Conservation (phyloP, 2,797 vertebrate species). For the Percopsis omiscomaycus region DNA sequence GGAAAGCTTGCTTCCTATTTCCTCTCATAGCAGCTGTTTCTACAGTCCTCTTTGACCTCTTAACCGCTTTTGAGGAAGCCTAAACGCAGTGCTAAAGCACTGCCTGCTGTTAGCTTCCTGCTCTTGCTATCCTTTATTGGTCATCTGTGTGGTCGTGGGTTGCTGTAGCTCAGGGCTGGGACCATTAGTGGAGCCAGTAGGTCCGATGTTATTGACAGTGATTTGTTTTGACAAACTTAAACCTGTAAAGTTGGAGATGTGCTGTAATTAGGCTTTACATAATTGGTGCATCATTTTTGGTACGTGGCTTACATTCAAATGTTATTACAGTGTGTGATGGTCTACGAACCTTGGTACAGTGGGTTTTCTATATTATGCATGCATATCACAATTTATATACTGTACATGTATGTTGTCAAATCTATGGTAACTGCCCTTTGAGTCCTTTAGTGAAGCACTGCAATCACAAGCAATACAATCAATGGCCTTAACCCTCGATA, state of each 20-base stretch:
- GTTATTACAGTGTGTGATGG: not conserved
- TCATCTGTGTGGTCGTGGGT: slow-evolving; percentile 16
- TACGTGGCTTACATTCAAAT: not conserved
- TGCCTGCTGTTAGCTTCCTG: slow-evolving; percentile 51
- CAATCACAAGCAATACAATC: not conserved
- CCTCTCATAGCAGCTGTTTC: slow-evolving; percentile 51
- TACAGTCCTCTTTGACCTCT: slow-evolving; percentile 37
- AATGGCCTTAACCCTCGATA: no score
- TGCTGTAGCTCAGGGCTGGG: slow-evolving; percentile 28
- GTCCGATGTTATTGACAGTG: slow-evolving; percentile 7
- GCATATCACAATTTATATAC: no score
- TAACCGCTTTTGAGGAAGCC: slow-evolving; percentile 44
- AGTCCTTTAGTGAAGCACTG: no score
- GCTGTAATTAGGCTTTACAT: no score
- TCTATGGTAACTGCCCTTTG: no score
- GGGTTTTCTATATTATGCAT: no score
- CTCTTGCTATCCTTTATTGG: slow-evolving; percentile 37
- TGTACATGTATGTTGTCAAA: no score
- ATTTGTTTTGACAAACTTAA: not conserved
- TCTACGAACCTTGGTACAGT: no score
- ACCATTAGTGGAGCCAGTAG: slow-evolving; percentile 21
- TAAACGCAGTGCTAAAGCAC: slow-evolving; percentile 38
- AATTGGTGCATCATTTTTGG: no score
- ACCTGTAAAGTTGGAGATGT: no score
- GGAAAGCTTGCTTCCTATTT: slow-evolving; percentile 38